Conservation (phyloP, 2,888 invertebrate genomes). For the Lamellibrachia columna region DNA sequence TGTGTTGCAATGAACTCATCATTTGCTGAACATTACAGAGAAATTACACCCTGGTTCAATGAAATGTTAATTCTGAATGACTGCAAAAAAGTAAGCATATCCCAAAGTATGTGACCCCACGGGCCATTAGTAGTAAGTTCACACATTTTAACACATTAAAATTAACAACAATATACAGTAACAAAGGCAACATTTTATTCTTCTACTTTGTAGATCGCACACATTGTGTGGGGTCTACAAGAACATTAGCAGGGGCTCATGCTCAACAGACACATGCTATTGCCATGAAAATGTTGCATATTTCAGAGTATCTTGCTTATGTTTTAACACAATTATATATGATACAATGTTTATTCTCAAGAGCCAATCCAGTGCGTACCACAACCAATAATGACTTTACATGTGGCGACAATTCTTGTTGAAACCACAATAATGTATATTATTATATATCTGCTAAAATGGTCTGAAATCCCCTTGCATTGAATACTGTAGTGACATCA, state of each 20-base stretch:
- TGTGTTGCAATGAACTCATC: no score
- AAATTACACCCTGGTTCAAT: background rate
- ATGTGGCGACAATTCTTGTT: background rate
- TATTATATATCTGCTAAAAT: background rate
- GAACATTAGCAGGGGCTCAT: background rate
- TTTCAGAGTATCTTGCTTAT: background rate
- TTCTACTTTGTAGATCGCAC: background rate
- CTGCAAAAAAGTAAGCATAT: background rate
- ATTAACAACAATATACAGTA: background rate
- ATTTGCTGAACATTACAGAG: no score
- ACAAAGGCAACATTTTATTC: background rate
- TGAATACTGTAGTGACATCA: background rate
- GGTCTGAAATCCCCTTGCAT: background rate
- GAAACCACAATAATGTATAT: background rate
- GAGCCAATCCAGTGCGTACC: background rate
- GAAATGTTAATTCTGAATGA: background rate
- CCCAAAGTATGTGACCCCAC: background rate
- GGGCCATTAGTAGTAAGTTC: background rate
- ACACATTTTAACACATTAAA: background rate
- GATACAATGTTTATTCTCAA: background rate
- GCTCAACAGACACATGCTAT: background rate
- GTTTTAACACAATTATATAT: background rate
- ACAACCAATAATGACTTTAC: background rate
- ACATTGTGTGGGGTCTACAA: background rate
- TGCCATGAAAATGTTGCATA: background rate